Percentiles rank a stretch among this genome's conserved stretches.
These are phyloP conservation scores for Odontamblyopus rebecca DNA, from an alignment of 2,797 vertebrate species.

Conservation along the genomic window DNA sequence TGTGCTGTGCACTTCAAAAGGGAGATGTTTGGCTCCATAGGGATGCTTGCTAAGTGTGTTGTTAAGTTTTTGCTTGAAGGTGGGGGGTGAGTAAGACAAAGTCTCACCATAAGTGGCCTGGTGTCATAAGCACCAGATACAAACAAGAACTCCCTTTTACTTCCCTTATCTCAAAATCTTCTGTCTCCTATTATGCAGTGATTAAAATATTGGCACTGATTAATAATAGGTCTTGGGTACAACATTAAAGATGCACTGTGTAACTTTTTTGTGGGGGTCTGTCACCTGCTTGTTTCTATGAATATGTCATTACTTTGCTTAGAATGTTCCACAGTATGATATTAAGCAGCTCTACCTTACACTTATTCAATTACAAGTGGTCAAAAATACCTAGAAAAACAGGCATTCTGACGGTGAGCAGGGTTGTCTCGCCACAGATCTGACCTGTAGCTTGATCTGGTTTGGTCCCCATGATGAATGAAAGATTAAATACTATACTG, in stretches of 20 bases:
- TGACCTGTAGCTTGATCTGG: too few relatives aligned
- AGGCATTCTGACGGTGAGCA: too few relatives aligned
- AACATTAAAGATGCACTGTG: too few relatives aligned
- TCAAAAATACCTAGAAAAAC: too few relatives aligned
- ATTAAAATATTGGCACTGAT: neutral
- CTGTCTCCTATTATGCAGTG: neutral
- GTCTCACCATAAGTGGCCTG: constrained; percentile 28
- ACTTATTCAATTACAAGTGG: too few relatives aligned
- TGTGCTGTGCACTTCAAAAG: constrained; percentile 33
- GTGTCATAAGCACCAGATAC: constrained; percentile 44
- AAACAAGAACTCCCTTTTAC: neutral
- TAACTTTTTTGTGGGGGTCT: too few relatives aligned
- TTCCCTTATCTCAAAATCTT: neutral
- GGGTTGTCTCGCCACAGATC: too few relatives aligned
- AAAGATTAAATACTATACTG: too few relatives aligned
- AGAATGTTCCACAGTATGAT: too few relatives aligned
- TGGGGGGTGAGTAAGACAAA: constrained; percentile 19
- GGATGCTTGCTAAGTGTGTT: constrained; percentile 20
- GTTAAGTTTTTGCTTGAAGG: constrained; percentile 15
- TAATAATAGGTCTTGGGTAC: neutral
- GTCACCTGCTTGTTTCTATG: neutral
- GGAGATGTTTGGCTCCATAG: constrained; percentile 19
- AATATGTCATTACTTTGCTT: too few relatives aligned
- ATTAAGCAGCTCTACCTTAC: too few relatives aligned
- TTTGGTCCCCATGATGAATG: too few relatives aligned